A percentile compares a stretch with the other conserved stretches of the same genome.
These are phyloP conservation scores for Holothuria glaberrima DNA, from an alignment of 35 echinoderm and acorn worm genomes.

Conservation along the genomic window DNA sequence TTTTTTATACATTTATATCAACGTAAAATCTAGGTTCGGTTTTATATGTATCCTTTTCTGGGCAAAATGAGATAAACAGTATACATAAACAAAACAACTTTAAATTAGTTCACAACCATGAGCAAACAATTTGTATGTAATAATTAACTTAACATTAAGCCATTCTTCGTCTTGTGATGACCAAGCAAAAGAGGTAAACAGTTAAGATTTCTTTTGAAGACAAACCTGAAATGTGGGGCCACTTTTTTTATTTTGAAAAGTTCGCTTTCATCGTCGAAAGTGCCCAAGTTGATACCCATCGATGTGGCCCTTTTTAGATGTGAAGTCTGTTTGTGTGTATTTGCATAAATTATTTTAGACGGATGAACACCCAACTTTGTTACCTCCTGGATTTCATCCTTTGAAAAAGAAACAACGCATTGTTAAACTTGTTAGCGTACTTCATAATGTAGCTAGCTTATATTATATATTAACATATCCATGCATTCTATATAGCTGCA, in stretches of 20 bases:
- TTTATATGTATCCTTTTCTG: not conserved
- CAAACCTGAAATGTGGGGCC: slow-evolving; percentile 3
- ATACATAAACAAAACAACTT: not conserved
- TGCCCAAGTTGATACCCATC: not conserved
- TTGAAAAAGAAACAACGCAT: not conserved
- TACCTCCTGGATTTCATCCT: slow-evolving; percentile 8
- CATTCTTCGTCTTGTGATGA: no score
- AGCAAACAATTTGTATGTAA: not conserved
- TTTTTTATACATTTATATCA: not conserved
- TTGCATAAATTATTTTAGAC: not conserved
- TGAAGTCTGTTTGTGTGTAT: slow-evolving; percentile 12
- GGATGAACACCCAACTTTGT: not conserved
- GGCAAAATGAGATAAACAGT: not conserved
- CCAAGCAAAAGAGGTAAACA: no score
- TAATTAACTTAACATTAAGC: not conserved
- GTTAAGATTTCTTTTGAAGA: no score
- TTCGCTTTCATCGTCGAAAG: slow-evolving; percentile 11
- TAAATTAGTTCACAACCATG: not conserved
- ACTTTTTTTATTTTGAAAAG: slow-evolving; percentile 23
- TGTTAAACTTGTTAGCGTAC: no score
- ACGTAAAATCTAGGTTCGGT: not conserved
- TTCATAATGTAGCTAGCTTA: no score
- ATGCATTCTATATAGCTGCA: no score
- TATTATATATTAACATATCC: no score
- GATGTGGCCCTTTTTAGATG: not conserved